Evolutionary conservation across 2,888 invertebrate species (phyloP).

Genomic region (Mythimna vitellina): DNA sequence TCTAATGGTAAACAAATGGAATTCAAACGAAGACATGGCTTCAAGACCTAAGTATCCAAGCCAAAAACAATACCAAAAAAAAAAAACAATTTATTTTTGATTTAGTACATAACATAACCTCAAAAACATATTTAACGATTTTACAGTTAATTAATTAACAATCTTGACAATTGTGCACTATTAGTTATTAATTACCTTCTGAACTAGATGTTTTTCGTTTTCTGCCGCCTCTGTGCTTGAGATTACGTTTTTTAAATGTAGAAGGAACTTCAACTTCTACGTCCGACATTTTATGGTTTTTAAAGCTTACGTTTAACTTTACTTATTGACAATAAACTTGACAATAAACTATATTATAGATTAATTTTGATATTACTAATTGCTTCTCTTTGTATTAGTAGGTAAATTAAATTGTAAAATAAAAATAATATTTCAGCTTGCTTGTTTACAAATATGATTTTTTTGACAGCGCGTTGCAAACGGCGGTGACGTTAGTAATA

Average conservation of each 20-base stretch:
- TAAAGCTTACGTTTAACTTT: conserved; percentile 10
- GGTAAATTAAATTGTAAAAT: neutral
- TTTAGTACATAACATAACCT: conserved; percentile 45
- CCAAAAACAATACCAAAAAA: too few species aligned
- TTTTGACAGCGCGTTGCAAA: neutral
- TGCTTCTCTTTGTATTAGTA: neutral
- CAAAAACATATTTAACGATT: conserved; percentile 23
- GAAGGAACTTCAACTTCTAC: conserved; percentile 78
- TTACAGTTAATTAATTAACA: neutral
- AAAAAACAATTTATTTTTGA: neutral
- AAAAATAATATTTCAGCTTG: neutral
- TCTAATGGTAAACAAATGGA: too few species aligned
- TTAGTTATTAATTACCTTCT: conserved; percentile 75
- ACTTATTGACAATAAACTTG: neutral
- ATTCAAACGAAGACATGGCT: too few species aligned
- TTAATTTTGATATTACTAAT: neutral
- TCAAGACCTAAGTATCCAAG: too few species aligned
- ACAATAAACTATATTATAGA: neutral
- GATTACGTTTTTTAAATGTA: conserved; percentile 92
- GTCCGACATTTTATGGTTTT: conserved; percentile 79
- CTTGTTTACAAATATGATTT: conserved; percentile 39
- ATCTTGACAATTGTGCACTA: neutral
- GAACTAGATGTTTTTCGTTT: conserved; percentile 91
- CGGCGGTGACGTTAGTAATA: neutral
- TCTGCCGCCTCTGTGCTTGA: conserved; percentile 91